phyloP scores from a whole-genome alignment of 2,113 vertebrate genomes.

The Rhodinocichla rosea region DNA sequence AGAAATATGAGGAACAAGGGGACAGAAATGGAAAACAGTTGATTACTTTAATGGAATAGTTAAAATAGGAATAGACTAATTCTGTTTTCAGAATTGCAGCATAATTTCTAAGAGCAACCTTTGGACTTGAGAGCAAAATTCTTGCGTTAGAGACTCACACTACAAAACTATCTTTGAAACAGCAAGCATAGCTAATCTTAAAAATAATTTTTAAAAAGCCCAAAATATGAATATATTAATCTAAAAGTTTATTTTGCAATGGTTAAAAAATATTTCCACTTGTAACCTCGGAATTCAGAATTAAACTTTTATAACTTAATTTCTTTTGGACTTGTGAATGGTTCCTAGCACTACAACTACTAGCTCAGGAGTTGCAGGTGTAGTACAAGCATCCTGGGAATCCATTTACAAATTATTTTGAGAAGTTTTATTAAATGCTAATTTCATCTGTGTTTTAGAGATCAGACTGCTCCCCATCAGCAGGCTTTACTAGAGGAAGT shows the following conservation, averaged over 20 bases:
- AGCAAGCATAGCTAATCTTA: not conserved
- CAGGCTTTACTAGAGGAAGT: not conserved
- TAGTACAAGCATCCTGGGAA: not conserved
- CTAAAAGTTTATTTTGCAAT: not conserved
- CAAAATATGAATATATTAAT: not conserved
- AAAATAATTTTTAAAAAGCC: not conserved
- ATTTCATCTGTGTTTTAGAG: not conserved
- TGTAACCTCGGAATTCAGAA: not conserved
- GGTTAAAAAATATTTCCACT: not conserved
- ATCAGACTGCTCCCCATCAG: not conserved
- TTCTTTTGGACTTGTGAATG: not conserved
- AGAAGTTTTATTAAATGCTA: not conserved
- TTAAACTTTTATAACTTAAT: not conserved
- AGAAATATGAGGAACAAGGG: not conserved
- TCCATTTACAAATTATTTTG: not conserved
- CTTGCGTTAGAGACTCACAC: not conserved
- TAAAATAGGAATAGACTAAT: not conserved
- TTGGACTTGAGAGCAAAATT: not conserved
- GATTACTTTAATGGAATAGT: not conserved
- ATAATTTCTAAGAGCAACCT: not conserved
- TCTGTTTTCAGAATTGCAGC: not conserved
- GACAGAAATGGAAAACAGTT: not conserved
- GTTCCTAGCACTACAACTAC: not conserved
- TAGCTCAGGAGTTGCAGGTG: not conserved
- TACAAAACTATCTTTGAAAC: not conserved